phyloP scores from a whole-genome alignment of 2,113 vertebrate genomes.

The Sula dactylatra region DNA sequence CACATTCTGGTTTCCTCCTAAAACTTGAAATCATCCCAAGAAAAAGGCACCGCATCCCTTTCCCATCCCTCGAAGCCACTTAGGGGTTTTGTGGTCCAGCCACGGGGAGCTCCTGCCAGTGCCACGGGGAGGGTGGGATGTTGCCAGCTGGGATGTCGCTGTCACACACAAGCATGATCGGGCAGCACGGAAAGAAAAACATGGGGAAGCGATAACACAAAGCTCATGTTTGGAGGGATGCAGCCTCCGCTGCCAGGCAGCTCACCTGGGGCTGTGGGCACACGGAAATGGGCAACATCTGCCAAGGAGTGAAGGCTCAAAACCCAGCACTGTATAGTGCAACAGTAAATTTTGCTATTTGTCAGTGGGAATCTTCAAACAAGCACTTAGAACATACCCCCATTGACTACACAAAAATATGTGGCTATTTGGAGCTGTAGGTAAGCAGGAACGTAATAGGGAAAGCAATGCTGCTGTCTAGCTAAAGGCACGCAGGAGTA shows the following conservation, averaged over 20 bases:
- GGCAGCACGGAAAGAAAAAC: not conserved
- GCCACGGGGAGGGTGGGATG: not conserved
- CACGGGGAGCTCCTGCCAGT: not conserved
- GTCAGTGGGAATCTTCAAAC: not conserved
- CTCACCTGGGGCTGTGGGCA: no score
- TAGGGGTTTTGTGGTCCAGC: not conserved
- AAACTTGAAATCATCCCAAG: not conserved
- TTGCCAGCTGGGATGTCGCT: no score
- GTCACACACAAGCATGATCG: accelerated
- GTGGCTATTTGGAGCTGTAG: not conserved
- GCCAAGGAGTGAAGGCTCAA: not conserved
- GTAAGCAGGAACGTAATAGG: not conserved
- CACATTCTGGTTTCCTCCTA: not conserved
- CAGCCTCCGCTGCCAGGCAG: not conserved
- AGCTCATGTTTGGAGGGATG: not conserved
- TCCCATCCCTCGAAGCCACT: no score
- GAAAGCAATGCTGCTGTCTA: not conserved
- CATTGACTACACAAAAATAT: accelerated
- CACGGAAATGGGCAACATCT: accelerated
- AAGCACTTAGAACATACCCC: not conserved
- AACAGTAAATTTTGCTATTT: not conserved
- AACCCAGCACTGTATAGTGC: no score
- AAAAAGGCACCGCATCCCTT: not conserved
- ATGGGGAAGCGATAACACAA: accelerated
- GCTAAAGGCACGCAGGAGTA: not conserved